Evolutionary conservation across 2,113 vertebrate genomes (phyloP).

Genomic region (Cyprinus carpio): DNA sequence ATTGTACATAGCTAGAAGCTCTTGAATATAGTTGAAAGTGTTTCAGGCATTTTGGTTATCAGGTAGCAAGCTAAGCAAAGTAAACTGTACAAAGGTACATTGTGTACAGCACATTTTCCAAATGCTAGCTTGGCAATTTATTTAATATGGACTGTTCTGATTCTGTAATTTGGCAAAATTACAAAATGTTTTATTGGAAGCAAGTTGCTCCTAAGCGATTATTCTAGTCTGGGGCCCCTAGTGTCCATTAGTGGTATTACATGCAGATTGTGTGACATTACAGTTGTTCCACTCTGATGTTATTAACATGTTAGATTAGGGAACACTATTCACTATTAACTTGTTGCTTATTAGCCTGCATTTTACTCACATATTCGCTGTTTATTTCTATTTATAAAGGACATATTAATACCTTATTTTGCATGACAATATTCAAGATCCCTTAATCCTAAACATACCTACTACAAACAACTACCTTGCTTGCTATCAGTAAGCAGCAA

Average conservation of each 20-base stretch:
- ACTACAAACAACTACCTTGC: neutral
- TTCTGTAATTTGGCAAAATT: neutral
- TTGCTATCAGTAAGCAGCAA: neutral
- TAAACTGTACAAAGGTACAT: neutral
- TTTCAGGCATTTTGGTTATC: neutral
- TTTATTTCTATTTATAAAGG: neutral
- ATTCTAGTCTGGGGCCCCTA: slow-evolving; percentile 17
- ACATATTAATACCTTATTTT: neutral
- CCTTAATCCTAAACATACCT: neutral
- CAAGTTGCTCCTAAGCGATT: neutral
- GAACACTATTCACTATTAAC: neutral
- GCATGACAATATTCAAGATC: neutral
- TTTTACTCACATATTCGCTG: neutral
- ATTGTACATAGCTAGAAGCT: neutral
- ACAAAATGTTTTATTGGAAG: neutral
- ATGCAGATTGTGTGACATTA: neutral
- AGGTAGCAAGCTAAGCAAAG: neutral
- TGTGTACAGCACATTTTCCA: neutral
- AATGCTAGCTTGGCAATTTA: neutral
- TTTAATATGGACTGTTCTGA: neutral
- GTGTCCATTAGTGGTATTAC: slow-evolving; percentile 6
- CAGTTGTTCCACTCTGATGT: neutral
- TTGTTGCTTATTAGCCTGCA: neutral
- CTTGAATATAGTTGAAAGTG: neutral
- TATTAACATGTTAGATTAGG: neutral